Evolutionary conservation across 2,113 vertebrate species (phyloP).

Genomic region (Trichechus manatus): DNA sequence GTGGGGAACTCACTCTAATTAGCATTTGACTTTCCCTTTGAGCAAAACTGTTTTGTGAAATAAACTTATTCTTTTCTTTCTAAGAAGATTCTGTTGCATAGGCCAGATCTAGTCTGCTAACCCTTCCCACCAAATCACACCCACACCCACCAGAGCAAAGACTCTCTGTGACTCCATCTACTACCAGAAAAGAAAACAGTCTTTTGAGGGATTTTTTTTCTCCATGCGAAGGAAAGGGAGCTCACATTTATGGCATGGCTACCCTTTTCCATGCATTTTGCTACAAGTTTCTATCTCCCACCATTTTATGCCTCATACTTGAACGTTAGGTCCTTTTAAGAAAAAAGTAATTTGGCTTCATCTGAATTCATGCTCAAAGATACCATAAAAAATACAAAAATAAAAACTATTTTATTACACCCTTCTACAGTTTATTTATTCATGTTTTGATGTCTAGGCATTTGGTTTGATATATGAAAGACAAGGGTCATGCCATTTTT

Average conservation of each 20-base stretch:
- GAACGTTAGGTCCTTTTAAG: neutral
- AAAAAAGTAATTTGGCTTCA: neutral
- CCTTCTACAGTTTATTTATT: neutral
- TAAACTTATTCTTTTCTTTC: slow-evolving; percentile 50
- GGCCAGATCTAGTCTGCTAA: neutral
- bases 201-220: neutral
- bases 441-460: neutral
- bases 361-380: slow-evolving; percentile 59
- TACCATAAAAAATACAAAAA: slow-evolving; percentile 36
- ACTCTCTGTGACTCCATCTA: neutral
- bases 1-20: neutral
- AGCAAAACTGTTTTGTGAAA: slow-evolving; percentile 58
- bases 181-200: neutral
- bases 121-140: neutral
- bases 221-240: neutral
- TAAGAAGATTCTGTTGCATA: neutral
- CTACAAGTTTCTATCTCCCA: neutral
- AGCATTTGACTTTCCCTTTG: slow-evolving; percentile 48
- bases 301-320: neutral
- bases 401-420: neutral
- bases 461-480: neutral
- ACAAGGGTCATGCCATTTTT: neutral
- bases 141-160: neutral
- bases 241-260: accelerated
- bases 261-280: neutral